Percentiles rank a stretch among this genome's conserved stretches.
Evolutionary conservation across 30 jellyfish, hydroid and myxozoan genomes (phyloP).

Genomic region (Catostylus mosaicus): DNA sequence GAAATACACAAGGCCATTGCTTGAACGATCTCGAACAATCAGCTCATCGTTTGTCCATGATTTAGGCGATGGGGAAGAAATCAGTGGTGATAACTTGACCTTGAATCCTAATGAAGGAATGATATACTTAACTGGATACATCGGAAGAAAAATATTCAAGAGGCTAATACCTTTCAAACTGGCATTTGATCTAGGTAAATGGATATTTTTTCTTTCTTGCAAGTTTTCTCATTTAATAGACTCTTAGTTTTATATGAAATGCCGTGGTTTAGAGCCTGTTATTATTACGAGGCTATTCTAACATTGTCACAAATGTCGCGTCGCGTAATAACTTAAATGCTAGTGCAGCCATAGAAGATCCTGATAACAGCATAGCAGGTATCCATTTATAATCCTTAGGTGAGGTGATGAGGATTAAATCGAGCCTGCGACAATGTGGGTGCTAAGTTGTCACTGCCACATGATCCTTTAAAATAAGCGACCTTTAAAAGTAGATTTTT

Average conservation of each 20-base stretch:
- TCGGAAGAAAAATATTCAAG: slow-evolving; percentile 78
- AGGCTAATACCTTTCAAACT: slow-evolving; percentile 93
- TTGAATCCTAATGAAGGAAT: slow-evolving; percentile 85
- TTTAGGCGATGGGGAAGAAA: slow-evolving; percentile 88
- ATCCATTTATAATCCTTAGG: too few species aligned
- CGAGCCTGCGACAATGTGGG: too few species aligned
- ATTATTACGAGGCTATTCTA: too few species aligned
- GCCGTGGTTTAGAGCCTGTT: too few species aligned
- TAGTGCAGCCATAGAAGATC: too few species aligned
- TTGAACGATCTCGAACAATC: slow-evolving; percentile 92
- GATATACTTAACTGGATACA: slow-evolving; percentile 83
- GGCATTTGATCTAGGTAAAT: slow-evolving; percentile 55
- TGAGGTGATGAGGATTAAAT: too few species aligned
- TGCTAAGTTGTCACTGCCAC: too few species aligned
- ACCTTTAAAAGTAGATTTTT: too few species aligned
- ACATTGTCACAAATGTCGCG: too few species aligned
- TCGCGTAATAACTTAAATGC: too few species aligned
- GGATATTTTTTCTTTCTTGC: neutral
- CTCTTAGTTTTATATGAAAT: neutral
- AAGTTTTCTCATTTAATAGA: neutral
- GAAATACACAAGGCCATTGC: slow-evolving; percentile 77
- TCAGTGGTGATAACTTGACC: slow-evolving; percentile 81
- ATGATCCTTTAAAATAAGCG: too few species aligned
- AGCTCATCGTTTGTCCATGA: slow-evolving; percentile 90
- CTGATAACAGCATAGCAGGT: too few species aligned